Percentiles rank a stretch among this genome's conserved stretches.
Conservation (phyloP, 2,888 invertebrate genomes). For the Anticlea derivata region DNA sequence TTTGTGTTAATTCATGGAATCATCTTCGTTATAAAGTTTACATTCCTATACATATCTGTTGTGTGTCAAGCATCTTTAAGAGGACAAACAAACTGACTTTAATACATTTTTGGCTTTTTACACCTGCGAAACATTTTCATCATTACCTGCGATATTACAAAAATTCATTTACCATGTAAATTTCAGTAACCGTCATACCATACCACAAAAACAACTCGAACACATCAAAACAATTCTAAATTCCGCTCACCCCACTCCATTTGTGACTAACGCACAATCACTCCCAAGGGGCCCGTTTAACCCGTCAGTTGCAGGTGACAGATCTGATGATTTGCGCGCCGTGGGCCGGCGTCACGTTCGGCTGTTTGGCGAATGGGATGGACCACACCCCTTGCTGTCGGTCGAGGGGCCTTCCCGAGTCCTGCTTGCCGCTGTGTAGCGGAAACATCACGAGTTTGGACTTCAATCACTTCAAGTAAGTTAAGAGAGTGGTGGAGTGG, state of each 20-base stretch:
- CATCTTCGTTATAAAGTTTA: no score
- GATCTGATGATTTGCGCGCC: conserved; percentile 96
- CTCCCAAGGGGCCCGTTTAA: conserved; percentile 54
- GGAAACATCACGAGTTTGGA: conserved; percentile 91
- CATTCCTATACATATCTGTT: no score
- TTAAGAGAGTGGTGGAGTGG: no score
- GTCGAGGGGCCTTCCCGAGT: conserved; percentile 88
- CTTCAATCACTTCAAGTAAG: conserved; percentile 92
- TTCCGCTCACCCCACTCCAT: conserved; percentile 38
- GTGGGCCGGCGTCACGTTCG: conserved; percentile 92
- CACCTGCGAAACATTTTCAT: no score
- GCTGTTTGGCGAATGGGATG: conserved; percentile 90
- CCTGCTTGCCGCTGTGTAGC: conserved; percentile 90
- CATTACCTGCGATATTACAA: no score
- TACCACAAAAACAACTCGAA: neutral
- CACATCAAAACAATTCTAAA: neutral
- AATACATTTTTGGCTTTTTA: no score
- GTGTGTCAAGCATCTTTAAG: no score
- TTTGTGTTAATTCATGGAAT: no score
- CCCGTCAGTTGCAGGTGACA: conserved; percentile 86
- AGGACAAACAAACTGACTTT: no score
- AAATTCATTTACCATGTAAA: no score
- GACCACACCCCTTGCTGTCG: conserved; percentile 93
- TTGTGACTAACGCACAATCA: conserved; percentile 74
- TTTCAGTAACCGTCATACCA: no score